A percentile compares a stretch with the other conserved stretches of the same genome.
These are phyloP conservation scores for Chascanopsetta lugubris DNA, from an alignment of 2,113 vertebrate genomes.

Conservation along the genomic window DNA sequence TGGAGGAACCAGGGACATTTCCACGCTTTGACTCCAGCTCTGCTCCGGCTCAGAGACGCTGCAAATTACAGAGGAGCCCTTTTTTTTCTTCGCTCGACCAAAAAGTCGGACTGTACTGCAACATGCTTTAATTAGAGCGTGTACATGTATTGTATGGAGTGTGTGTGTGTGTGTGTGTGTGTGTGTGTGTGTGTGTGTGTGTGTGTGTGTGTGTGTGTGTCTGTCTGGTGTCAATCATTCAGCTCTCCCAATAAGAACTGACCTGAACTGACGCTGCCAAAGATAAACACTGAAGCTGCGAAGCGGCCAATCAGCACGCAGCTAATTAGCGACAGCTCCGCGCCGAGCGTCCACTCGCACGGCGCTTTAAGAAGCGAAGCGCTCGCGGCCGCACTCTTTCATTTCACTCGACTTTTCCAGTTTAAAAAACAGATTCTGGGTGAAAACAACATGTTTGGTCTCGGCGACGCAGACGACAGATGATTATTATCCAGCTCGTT, in stretches of 20 bases:
- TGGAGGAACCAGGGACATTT: conserved; percentile 44
- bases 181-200: background rate
- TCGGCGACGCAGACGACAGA: background rate
- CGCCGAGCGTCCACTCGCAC: no score
- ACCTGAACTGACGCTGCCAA: conserved; percentile 18
- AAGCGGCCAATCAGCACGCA: conserved; percentile 1
- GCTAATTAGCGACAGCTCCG: conserved; percentile 6
- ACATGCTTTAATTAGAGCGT: conserved; percentile 27
- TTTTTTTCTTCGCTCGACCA: conserved; percentile 4
- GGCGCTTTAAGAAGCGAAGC: conserved; percentile 1
- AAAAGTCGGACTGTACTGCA: conserved; percentile 34
- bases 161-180: background rate
- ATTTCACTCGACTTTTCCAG: background rate
- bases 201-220: conserved; percentile 5
- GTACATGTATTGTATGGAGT: background rate
- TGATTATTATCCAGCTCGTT: conserved; percentile 8
- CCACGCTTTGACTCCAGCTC: conserved; percentile 31
- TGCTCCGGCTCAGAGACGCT: conserved; percentile 7
- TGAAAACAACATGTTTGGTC: background rate
- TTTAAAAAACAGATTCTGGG: background rate
- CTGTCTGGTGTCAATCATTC: conserved; percentile 11
- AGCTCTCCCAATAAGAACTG: conserved; percentile 6
- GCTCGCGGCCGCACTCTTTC: background rate
- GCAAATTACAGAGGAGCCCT: conserved; percentile 44
- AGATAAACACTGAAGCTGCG: conserved; percentile 7